A percentile compares a stretch with the other conserved stretches of the same genome.
Conservation (phyloP, 2,888 invertebrate species). For the Monopis laevigella region DNA sequence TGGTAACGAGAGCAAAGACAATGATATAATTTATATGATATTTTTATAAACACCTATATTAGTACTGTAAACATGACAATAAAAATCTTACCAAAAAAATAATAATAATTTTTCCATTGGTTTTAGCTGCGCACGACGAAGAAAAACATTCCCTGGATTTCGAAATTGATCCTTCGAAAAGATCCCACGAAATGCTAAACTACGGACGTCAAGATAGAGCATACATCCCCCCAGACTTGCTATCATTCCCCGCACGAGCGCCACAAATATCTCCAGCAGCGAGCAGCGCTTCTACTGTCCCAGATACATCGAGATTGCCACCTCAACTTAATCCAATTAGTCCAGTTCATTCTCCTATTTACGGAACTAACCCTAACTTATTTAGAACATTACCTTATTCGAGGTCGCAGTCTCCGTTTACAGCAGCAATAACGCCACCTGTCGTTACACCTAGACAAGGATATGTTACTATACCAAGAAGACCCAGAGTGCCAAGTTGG, state of each 20-base stretch:
- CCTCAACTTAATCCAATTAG: conserved; percentile 69
- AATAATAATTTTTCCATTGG: too few species aligned
- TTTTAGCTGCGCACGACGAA: conserved; percentile 74
- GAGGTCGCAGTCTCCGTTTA: conserved; percentile 79
- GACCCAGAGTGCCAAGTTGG: conserved; percentile 86
- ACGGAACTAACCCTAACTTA: conserved; percentile 72
- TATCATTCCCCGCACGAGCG: conserved; percentile 79
- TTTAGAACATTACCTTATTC: conserved; percentile 87
- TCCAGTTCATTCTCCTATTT: conserved; percentile 73
- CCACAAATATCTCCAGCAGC: conserved; percentile 81
- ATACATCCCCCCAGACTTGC: conserved; percentile 81
- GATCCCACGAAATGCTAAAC: conserved; percentile 64
- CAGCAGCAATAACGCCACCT: conserved; percentile 69
- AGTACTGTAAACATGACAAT: too few species aligned
- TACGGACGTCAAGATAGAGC: conserved; percentile 65
- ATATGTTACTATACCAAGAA: conserved; percentile 86
- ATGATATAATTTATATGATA: too few species aligned
- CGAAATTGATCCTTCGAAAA: conserved; percentile 63
- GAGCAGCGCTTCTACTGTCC: conserved; percentile 83
- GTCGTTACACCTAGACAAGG: conserved; percentile 79
- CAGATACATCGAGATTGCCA: conserved; percentile 73
- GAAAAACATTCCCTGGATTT: conserved; percentile 75
- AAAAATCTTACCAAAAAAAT: too few species aligned
- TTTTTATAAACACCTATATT: too few species aligned
- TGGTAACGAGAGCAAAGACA: too few species aligned